Evolutionary conservation across 1,140 invertebrate species (phyloP).

Genomic region (Battus philenor): DNA sequence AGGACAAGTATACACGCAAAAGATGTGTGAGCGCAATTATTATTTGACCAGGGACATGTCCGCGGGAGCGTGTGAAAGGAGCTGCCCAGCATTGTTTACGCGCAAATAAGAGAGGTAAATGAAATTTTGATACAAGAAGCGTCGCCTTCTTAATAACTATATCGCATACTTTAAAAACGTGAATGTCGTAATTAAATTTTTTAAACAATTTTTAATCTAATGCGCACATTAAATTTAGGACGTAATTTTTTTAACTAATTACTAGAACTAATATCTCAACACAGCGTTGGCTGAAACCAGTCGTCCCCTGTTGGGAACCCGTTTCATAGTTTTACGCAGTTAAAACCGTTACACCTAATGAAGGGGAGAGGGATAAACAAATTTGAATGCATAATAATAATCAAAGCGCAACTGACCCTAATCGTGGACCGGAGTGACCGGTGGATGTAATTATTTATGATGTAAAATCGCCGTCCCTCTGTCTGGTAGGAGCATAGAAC

Average conservation of each 20-base stretch:
- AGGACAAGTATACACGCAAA: conserved; percentile 37
- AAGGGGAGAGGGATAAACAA: conserved; percentile 68
- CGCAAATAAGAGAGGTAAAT: conserved; percentile 69
- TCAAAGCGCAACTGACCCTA: conserved; percentile 62
- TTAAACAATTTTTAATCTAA: not conserved
- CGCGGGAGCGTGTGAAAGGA: conserved; percentile 70
- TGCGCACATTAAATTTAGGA: conserved; percentile 16
- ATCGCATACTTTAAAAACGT: too few relatives aligned
- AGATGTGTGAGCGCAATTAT: conserved; percentile 66
- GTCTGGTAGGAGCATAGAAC: conserved; percentile 61
- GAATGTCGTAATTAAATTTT: too few relatives aligned
- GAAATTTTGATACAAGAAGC: conserved; percentile 44
- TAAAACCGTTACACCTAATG: conserved; percentile 75
- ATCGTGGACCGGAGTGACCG: conserved; percentile 54
- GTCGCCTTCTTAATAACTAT: too few relatives aligned
- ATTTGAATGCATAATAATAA: conserved; percentile 59
- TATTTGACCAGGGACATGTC: conserved; percentile 74
- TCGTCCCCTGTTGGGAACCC: conserved; percentile 59
- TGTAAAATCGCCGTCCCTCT: conserved; percentile 54
- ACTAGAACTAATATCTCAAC: conserved; percentile 15
- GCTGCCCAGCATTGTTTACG: conserved; percentile 69
- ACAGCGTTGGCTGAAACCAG: conserved; percentile 43
- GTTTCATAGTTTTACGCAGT: conserved; percentile 74
- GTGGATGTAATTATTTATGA: conserved; percentile 67
- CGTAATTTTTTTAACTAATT: conserved; percentile 42